A percentile compares a stretch with the other conserved stretches of the same genome.
Evolutionary conservation across 2,888 invertebrate species (phyloP).

Genomic region (Anthoptus insignis): DNA sequence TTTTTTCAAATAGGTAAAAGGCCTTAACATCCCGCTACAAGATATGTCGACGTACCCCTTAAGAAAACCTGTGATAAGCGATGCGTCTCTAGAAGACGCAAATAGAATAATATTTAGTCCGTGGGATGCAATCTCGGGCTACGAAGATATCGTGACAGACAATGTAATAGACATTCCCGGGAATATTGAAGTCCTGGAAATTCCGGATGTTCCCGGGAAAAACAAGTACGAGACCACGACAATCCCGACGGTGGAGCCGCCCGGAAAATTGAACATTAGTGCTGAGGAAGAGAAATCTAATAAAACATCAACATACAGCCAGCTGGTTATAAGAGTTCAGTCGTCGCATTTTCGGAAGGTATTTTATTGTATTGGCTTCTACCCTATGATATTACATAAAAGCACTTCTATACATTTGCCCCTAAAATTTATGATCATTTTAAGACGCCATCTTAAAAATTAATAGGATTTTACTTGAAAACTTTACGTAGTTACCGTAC

Average conservation of each 20-base stretch:
- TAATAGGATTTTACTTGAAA: too few relatives aligned
- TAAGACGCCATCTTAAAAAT: too few relatives aligned
- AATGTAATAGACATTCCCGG: constrained; percentile 80
- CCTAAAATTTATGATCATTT: too few relatives aligned
- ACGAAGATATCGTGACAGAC: constrained; percentile 78
- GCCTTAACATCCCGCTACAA: constrained; percentile 75
- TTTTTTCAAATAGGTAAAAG: constrained; percentile 71
- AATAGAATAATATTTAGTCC: constrained; percentile 86
- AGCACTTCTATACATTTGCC: too few relatives aligned
- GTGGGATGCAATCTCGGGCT: constrained; percentile 81
- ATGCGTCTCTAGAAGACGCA: constrained; percentile 82
- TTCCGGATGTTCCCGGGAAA: constrained; percentile 62
- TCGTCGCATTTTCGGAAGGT: constrained; percentile 83
- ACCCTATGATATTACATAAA: too few relatives aligned
- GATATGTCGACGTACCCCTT: constrained; percentile 63
- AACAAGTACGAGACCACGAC: constrained; percentile 65
- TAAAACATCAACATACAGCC: constrained; percentile 82
- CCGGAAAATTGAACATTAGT: constrained; percentile 80
- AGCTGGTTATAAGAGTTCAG: constrained; percentile 82
- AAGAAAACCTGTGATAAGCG: constrained; percentile 74
- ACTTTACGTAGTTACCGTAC: too few relatives aligned
- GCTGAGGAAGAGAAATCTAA: constrained; percentile 81
- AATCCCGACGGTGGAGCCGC: constrained; percentile 66
- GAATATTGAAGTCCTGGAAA: constrained; percentile 64
- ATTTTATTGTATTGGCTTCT: constrained; percentile 19